Evolutionary conservation across 2,113 vertebrate species (phyloP).

Genomic region (Menura novaehollandiae): DNA sequence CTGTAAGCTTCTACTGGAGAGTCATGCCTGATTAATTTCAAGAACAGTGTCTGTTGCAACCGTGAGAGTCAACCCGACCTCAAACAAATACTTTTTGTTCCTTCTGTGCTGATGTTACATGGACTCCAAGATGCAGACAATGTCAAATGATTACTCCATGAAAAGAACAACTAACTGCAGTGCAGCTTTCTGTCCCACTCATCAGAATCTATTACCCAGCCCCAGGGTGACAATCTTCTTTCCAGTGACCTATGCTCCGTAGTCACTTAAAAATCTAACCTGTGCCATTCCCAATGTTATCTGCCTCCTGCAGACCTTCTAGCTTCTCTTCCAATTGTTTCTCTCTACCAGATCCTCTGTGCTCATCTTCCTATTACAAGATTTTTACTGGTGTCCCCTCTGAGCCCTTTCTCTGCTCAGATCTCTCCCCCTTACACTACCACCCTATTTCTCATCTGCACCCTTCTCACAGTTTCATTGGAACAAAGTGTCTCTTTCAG

Average conservation of each 20-base stretch:
- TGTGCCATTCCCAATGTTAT: background rate
- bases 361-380: background rate
- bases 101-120: background rate
- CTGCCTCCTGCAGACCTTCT: background rate
- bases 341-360: background rate
- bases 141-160: background rate
- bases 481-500: background rate
- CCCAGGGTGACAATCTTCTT: background rate
- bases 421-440: background rate
- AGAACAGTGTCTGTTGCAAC: background rate
- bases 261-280: background rate
- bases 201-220: background rate
- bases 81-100: background rate
- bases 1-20: background rate
- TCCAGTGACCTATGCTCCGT: background rate
- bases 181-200: background rate
- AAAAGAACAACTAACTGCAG: background rate
- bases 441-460: background rate
- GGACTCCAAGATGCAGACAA: background rate
- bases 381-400: background rate
- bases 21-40: background rate
- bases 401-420: background rate
- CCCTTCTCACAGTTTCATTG: background rate
- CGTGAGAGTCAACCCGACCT: background rate
- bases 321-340: background rate